Evolutionary conservation across 2,797 vertebrate species (phyloP).

Genomic region (Smutsia gigantea): DNA sequence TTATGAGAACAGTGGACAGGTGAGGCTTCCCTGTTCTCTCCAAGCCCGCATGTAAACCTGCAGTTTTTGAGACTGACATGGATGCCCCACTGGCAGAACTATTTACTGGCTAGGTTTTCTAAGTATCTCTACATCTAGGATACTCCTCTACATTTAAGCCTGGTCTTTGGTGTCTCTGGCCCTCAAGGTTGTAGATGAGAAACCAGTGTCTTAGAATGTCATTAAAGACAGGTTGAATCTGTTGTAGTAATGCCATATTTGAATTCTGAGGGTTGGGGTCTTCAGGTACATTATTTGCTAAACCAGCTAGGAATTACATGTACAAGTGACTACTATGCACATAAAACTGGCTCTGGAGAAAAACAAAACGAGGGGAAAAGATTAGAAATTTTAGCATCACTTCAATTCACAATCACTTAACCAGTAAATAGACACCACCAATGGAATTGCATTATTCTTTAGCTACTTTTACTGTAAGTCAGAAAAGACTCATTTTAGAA

Average conservation of each 20-base stretch:
- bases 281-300: not conserved
- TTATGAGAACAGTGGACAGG: not conserved
- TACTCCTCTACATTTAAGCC: not conserved
- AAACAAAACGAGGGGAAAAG: not conserved
- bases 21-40: not conserved
- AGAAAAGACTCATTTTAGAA: not conserved
- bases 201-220: not conserved
- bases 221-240: not conserved
- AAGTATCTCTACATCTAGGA: not conserved
- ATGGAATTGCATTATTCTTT: not conserved
- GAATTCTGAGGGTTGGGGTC: not conserved
- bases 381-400: not conserved
- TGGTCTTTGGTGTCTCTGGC: not conserved
- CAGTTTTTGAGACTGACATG: not conserved
- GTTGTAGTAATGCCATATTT: not conserved
- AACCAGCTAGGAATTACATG: not conserved
- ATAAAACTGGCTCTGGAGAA: not conserved
- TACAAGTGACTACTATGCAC: not conserved
- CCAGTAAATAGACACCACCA: not conserved
- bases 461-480: not conserved
- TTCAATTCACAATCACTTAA: not conserved
- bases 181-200: not conserved
- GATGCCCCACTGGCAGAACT: not conserved
- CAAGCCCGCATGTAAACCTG: not conserved
- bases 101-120: not conserved